Base-by-base conservation (phyloP, 2,797 vertebrate genomes). In the Poecilia velifera region DNA sequence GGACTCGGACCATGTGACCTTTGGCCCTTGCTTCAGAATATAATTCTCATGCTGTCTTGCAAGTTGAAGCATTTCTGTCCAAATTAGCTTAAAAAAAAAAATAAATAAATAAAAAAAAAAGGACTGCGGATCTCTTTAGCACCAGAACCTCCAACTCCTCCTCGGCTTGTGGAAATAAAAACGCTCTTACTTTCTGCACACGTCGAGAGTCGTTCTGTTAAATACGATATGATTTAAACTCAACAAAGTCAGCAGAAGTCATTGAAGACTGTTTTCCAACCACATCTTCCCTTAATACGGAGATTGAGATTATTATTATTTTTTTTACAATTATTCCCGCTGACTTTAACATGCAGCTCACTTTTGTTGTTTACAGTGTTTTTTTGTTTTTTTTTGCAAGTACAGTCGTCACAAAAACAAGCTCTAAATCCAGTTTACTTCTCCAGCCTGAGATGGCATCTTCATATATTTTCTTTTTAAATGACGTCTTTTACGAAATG, bases 1-100 rank as follows among this genome's bases (percentile, higher is more conserved):
- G 41, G 68, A 45, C 41, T 45, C 25, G 0, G 36, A 41, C 36
- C 34, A 68, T 20, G 34, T 12, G 68, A 71, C 41, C 25, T 71
- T 45, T 43, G 45, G 41, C 41, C 14, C 25, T 28, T n/a, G 25
- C 41, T 70, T 43, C 66, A 70, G 4, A 70, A 43, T 45, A n/a
- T 71, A 71, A 71, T 45, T 43, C 2, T 71, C 41, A 45, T 16
- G 22, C 41, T n/a, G 68, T 71, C 68, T 71, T 71, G 66, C 66
- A 45, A 70, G 39, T 43, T 43, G 39, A 70, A 45, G 66, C 10
- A 43, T 45, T 71, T 71, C 22, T 43, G 10, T 25, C 39, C 25
- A 18, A 62, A 71, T 71, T 43, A n/a, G 68, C 25, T 71, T 39
- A 3, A 39, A 39, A 39, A 39, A 39, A 39, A 39, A 41, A 41